Percentiles rank a stretch among this genome's conserved stretches.
Conservation (phyloP, 2,888 invertebrate genomes). For the Cataglyphis rosenhaueri region DNA sequence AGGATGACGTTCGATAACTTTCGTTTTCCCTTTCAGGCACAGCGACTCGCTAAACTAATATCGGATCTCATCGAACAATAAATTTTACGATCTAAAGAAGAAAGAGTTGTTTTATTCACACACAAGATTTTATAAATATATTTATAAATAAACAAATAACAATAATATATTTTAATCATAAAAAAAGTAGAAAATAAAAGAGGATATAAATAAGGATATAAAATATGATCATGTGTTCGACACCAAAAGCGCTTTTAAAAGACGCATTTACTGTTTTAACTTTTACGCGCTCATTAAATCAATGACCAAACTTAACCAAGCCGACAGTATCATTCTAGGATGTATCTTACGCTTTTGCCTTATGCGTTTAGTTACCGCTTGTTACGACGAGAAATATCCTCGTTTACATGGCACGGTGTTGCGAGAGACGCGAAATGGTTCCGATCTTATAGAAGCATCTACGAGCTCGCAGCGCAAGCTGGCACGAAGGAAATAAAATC, state of each 20-base stretch:
- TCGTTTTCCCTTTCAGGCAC: slow-evolving; percentile 60
- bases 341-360: slow-evolving; percentile 48
- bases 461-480: slow-evolving; percentile 19
- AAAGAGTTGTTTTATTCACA: slow-evolving; percentile 2
- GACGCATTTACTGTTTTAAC: slow-evolving; percentile 77
- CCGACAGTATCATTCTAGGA: slow-evolving; percentile 60
- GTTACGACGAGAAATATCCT: slow-evolving; percentile 74
- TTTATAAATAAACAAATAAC: neutral
- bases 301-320: slow-evolving; percentile 69
- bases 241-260: slow-evolving; percentile 68
- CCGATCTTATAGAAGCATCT: slow-evolving; percentile 25
- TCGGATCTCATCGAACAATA: slow-evolving; percentile 40
- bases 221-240: slow-evolving; percentile 65
- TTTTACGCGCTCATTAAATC: slow-evolving; percentile 79
- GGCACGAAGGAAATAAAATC: slow-evolving; percentile 66
- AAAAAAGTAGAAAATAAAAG: slow-evolving; percentile 36
- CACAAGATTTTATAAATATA: neutral
- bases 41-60: slow-evolving; percentile 51
- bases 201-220: slow-evolving; percentile 46
- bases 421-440: slow-evolving; percentile 12
- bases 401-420: slow-evolving; percentile 69
- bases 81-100: slow-evolving; percentile 46
- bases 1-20: slow-evolving; percentile 66
- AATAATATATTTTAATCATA: slow-evolving; percentile 7
- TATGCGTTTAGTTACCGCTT: slow-evolving; percentile 76